These are phyloP conservation scores for Kryptopterus vitreolus DNA, from an alignment of 2,797 vertebrate species.

Conservation along the genomic window DNA sequence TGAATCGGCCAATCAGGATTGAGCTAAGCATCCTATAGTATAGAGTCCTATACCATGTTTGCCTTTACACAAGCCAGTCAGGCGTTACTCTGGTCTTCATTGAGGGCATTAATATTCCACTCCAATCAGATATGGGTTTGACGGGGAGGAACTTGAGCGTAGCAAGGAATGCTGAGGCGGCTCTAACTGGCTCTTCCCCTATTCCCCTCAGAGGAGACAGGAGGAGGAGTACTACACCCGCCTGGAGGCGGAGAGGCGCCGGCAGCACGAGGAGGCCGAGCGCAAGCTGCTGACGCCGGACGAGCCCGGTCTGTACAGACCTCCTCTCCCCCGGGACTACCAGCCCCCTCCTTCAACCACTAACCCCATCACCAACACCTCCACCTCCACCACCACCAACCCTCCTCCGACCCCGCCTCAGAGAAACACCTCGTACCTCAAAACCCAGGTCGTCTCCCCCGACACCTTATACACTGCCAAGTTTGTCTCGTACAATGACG, in stretches of 20 bases:
- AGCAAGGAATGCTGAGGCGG: conserved; percentile 46
- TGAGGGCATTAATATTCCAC: too few species aligned
- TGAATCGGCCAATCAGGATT: not conserved
- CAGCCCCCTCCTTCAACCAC: conserved; percentile 79
- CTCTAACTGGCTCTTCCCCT: conserved; percentile 77
- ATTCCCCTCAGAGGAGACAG: conserved; percentile 88
- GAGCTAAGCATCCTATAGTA: too few species aligned
- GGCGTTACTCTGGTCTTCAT: not conserved
- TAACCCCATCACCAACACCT: conserved; percentile 71
- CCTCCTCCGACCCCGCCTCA: conserved; percentile 93
- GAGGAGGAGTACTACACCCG: conserved; percentile 97
- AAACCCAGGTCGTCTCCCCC: conserved; percentile 91
- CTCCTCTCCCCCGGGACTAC: conserved; percentile 93
- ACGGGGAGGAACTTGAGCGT: not conserved
- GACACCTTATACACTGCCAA: conserved; percentile 98
- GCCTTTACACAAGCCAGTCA: not conserved
- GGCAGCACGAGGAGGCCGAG: conserved; percentile 94
- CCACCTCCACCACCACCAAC: conserved; percentile 79
- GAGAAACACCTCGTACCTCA: conserved; percentile 98
- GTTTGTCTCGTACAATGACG: conserved; percentile 93
- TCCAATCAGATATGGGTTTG: too few species aligned
- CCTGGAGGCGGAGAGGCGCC: conserved; percentile 93
- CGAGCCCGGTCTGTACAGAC: conserved; percentile 95
- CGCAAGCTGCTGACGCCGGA: conserved; percentile 92
- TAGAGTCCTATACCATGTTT: too few species aligned